A percentile compares a stretch with the other conserved stretches of the same genome.
Evolutionary conservation across 2,113 vertebrate species (phyloP).

Genomic region (Strix aluco): DNA sequence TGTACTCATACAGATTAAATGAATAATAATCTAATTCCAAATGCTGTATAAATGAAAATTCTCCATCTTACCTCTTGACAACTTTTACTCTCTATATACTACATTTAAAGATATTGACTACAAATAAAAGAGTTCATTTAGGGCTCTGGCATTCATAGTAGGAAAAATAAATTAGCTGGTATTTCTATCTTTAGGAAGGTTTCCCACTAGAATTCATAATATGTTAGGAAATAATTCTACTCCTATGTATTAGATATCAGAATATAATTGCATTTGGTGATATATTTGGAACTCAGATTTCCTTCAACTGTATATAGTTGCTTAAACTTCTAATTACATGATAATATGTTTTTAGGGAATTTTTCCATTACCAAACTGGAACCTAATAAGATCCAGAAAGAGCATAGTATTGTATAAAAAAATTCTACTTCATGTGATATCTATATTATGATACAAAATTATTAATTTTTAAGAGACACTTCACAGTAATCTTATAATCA

Average conservation of each 20-base stretch:
- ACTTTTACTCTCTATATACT: neutral
- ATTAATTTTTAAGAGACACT: neutral
- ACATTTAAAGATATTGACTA: neutral
- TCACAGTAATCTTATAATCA: neutral
- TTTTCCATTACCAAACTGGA: neutral
- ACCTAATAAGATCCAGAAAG: neutral
- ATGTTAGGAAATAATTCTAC: neutral
- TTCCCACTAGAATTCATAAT: neutral
- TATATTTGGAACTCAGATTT: neutral
- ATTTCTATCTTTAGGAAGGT: neutral
- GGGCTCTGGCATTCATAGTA: neutral
- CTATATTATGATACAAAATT: neutral
- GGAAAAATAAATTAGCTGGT: neutral
- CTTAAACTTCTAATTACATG: neutral
- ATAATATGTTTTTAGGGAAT: neutral
- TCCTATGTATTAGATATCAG: neutral
- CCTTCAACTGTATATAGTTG: neutral
- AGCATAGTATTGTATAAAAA: neutral
- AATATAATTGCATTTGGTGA: neutral
- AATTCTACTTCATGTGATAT: neutral
- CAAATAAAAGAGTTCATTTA: neutral
- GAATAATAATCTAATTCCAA: neutral
- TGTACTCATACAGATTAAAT: neutral
- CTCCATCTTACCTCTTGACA: neutral
- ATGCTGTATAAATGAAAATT: neutral